Evolutionary conservation across 30 jellyfish, hydroid and myxozoan species (phyloP), one percentile per base, ranked within the genome.

Genomic region (Cassiopea andromeda): DNA sequence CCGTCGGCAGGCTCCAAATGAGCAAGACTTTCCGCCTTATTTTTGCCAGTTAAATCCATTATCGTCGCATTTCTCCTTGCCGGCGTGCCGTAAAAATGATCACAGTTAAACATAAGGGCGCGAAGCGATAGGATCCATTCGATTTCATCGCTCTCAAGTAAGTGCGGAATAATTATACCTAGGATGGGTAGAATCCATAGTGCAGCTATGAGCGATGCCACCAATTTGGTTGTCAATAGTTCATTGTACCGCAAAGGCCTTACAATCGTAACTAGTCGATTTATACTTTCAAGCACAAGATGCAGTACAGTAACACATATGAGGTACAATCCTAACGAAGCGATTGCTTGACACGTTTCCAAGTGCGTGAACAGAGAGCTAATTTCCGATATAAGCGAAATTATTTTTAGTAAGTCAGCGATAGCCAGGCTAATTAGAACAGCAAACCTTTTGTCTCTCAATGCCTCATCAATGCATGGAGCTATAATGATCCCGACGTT

Each of bases 241-340:
- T 50, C 83, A 43, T 67, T 67, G 66, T 87, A 87, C 67, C 81
- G 49, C 69, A 87, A 66, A 13, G 94, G 94, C 59, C 94, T 87
- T 8, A 89, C 88, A 43, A 87, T 87, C 2, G 83, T 57, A 64
- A 87, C 79, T 75, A 87, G 68, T 13, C 94, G 90, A 61, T 87
- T 87, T 60, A 87, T 78, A 74, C 94, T 87, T 44, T 87, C 94
- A 38, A 69, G 50, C 1, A 87, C 90, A 58, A 87, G 73, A 69
- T 87, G 94, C 47, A 87, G 73, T 14, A 87, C 78, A 5, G 94
- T 87, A 45, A 87, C 88, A 46, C 94, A 69, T 7, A 87, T 87
- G 38, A 87, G 70, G 47, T 76, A 67, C 75, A 87, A 59, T 77
- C 94, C 90, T 44, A 87, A 15, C 27, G 90, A 64, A 12, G 94